Base-by-base conservation (phyloP, 2,113 vertebrate genomes). In the Propithecus coquereli region DNA sequence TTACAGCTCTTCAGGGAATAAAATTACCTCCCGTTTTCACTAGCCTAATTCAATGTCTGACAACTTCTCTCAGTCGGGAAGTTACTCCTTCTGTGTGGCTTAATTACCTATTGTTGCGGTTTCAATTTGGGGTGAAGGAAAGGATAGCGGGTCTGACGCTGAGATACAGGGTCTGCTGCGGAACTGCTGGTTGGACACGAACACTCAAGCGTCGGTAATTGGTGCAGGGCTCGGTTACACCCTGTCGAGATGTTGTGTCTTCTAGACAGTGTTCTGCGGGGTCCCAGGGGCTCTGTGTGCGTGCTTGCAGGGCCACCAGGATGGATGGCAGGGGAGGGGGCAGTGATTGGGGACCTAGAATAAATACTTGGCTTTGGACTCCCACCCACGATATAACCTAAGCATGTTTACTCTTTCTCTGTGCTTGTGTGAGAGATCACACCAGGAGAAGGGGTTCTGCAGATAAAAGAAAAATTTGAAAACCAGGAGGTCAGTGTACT, bases 41-140 rank as follows among this genome's bases (percentile, higher is more conserved):
- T 80, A 63, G 85, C 73, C 91, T 94, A 82, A 95, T 97, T 91
- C 94, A 93, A n/a, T 50, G 87, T 94, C 97, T 97, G 96, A 95
- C 96, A 96, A n/a, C 94, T 92, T 92, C 87, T 76, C 37, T 91
- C 68, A 25, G 95, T 86, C 0, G 0, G 70, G 68, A 90, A 74
- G 85, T 96, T 96, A 94, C 95, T 97, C 93, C 66, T 97, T 96
- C 96, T 74, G 8, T 93, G 90, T 89, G 79, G 45, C 85, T 95
- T 96, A 96, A 96, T 97, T 92, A 94, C 91, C 88, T 94, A 59
- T 86, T 83, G 82, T 59, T 88, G 68, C 50, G 54, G 82, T 90
- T 96, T 79, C 65, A 43, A 8, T 95, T 91, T 80, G 47, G 82
- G 92, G 68, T 88, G 82, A 96, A 66, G 86, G 81, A 81, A 89